Evolutionary conservation across 2,888 invertebrate species (phyloP), one percentile per base, ranked within the genome.

Genomic region (Chironomus riparius): DNA sequence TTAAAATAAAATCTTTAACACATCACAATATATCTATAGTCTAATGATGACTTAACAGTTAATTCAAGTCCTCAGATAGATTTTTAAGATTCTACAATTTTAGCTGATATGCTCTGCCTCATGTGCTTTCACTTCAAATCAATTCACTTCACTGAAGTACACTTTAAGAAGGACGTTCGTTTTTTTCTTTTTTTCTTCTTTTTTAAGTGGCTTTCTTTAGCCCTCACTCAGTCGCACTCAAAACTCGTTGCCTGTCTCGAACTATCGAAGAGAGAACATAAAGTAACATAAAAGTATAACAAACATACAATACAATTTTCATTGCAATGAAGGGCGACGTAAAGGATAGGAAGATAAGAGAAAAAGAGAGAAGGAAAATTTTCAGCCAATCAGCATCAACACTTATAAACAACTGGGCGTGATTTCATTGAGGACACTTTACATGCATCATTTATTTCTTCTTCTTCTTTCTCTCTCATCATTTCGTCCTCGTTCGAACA

Each of bases 111-210:
- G 7, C 10, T 38, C 38, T 38, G 38, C 38, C 38, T 38, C 2
- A 24, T 21, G 65, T 65, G 65, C 13, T 21, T 65, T 24, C 65
- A 24, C 65, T 65, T 24, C 65, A 65, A 21, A 24, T 65, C 65
- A 65, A 24, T 21, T 24, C 65, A 24, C 22, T 65, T 65, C 65
- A 65, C 65, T 65, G 65, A 65, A 65, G 65, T 65, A 24, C 24
- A 50, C 72, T 72, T 72, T 62, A 72, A 6, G 72, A 61, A 72
- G 72, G 72, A 72, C 72, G 61, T 72, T 72, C 15, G 7, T 50
- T 50, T 50, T 15, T 50, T 15, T 56, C 5, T 4, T n/a, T 50
- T 10, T 56, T 15, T 4, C 4, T 18, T 18, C n/a, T 18, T 18
- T 56, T 50, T 72, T 62, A 62, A 72, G 72, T 72, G 61, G 61